phyloP scores from a whole-genome alignment of 2,797 vertebrate genomes.

The Danio tinwini region DNA sequence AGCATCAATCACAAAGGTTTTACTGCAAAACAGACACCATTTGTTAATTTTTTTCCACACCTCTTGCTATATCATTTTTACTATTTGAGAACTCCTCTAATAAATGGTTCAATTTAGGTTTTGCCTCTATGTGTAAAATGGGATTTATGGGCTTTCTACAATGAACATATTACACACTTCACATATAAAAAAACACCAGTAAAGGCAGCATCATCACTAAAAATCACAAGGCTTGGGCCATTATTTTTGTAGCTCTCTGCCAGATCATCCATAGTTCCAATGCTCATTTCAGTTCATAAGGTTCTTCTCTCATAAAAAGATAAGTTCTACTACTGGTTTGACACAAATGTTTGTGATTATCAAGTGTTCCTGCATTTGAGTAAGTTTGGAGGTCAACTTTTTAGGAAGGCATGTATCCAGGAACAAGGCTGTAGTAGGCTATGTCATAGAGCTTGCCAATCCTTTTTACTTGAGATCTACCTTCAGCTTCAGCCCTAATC shows the following conservation, averaged over 20 bases:
- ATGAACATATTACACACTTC: neutral
- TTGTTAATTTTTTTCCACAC: no score
- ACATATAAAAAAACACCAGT: neutral
- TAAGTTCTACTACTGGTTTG: neutral
- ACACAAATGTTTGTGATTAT: neutral
- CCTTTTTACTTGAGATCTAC: no score
- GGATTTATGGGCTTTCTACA: neutral
- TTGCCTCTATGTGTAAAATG: neutral
- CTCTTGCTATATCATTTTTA: neutral
- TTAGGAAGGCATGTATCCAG: neutral
- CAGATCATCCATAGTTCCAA: neutral
- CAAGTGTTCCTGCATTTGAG: neutral
- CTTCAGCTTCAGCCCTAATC: no score
- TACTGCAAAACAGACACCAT: neutral
- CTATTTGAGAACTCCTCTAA: neutral
- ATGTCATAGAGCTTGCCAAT: no score
- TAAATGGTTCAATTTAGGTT: neutral
- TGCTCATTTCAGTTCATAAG: neutral
- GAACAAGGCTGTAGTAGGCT: no score
- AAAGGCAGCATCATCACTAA: neutral
- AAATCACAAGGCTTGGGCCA: no score
- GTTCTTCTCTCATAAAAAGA: neutral
- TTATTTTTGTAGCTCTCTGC: neutral
- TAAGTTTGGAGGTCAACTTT: neutral
- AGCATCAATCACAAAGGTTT: neutral